Conservation (phyloP, 1,140 invertebrate genomes). For the Leguminivora glycinivorella region DNA sequence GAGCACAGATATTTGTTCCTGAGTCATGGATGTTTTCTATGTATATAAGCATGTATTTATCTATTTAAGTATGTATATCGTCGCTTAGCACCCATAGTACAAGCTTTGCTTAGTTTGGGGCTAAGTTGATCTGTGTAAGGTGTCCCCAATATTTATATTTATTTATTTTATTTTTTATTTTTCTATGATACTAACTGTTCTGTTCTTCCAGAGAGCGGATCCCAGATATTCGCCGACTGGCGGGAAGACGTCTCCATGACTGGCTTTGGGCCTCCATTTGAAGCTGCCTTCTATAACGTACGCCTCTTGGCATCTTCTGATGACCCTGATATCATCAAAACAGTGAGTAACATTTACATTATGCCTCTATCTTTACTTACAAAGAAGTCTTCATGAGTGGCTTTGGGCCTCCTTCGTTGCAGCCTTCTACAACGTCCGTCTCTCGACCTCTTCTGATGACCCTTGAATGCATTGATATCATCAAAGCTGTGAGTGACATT, state of each 20-base stretch:
- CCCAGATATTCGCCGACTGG: slow-evolving; percentile 69
- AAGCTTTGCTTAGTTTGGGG: no score
- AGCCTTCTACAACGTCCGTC: slow-evolving; percentile 66
- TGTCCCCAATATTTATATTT: no score
- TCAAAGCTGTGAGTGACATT: slow-evolving; percentile 44
- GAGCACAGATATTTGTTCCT: no score
- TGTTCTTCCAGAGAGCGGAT: slow-evolving; percentile 52
- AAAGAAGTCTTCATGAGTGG: slow-evolving; percentile 67
- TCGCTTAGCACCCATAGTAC: no score
- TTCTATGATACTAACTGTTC: background rate
- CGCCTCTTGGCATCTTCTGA: slow-evolving; percentile 57
- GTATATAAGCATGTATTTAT: no score
- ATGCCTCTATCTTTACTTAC: slow-evolving; percentile 29
- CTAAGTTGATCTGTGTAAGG: no score
- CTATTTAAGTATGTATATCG: no score
- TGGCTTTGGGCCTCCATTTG: slow-evolving; percentile 64
- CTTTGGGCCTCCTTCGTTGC: slow-evolving; percentile 65
- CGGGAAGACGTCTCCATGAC: slow-evolving; percentile 66
- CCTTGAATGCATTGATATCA: no score
- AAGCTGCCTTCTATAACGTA: slow-evolving; percentile 67
- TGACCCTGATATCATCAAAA: slow-evolving; percentile 56
- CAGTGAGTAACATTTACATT: slow-evolving; percentile 44
- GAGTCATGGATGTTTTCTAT: no score
- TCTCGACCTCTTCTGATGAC: slow-evolving; percentile 52
- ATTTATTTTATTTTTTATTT: no score